Conservation (phyloP, 2,888 invertebrate genomes). For the Nymphalis urticae region DNA sequence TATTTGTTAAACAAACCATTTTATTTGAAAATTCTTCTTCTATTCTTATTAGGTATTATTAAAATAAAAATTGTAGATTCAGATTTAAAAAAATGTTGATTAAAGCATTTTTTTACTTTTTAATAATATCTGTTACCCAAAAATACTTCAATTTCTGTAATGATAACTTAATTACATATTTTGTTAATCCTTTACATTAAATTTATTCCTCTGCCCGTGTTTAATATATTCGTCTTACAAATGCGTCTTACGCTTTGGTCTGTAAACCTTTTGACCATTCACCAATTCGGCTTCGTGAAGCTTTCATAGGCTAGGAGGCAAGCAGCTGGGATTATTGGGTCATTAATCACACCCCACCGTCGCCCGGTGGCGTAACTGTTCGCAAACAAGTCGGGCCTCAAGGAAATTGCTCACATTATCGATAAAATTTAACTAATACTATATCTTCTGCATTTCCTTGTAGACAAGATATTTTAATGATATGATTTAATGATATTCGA, state of each 20-base stretch:
- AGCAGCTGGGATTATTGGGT: constrained; percentile 74
- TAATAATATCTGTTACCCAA: not conserved
- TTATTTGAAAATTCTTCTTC: not conserved
- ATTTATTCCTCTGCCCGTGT: not conserved
- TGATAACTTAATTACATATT: not conserved
- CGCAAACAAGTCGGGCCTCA: constrained; percentile 11
- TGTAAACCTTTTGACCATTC: constrained; percentile 81
- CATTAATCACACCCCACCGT: constrained; percentile 74
- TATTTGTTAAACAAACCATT: not conserved
- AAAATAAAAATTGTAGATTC: too few species aligned
- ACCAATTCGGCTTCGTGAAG: constrained; percentile 81
- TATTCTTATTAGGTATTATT: too few species aligned
- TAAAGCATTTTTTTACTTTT: not conserved
- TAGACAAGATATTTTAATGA: too few species aligned
- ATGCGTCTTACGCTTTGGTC: constrained; percentile 63
- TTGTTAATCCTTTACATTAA: not conserved
- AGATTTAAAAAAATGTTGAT: not conserved
- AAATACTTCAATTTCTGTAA: not conserved
- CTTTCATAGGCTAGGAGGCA: constrained; percentile 68
- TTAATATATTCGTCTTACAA: constrained; percentile 28
- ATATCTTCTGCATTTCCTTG: not conserved
- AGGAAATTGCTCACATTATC: constrained; percentile 16
- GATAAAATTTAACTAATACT: constrained; percentile 19
- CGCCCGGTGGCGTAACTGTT: constrained; percentile 36
- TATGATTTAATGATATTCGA: too few species aligned